Evolutionary conservation across 2,888 invertebrate genomes (phyloP).

Genomic region (Xylocampa areola): DNA sequence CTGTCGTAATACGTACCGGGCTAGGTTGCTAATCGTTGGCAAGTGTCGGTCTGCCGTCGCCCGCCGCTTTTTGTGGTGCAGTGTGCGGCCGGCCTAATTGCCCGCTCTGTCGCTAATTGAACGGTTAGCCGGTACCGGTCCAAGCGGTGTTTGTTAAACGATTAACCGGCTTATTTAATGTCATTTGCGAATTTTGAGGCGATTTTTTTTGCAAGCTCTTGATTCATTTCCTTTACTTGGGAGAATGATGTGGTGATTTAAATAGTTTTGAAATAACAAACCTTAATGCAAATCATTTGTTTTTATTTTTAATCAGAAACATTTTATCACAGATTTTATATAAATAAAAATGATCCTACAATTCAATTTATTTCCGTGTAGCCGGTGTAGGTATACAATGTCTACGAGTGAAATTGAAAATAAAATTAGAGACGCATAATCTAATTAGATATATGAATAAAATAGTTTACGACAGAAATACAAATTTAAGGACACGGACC

Average conservation of each 20-base stretch:
- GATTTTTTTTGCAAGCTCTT: constrained; percentile 36
- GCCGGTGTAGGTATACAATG: no score
- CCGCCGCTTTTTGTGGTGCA: constrained; percentile 70
- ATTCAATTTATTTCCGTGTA: no score
- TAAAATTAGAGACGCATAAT: no score
- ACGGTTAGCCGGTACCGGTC: constrained; percentile 77
- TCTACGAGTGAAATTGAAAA: no score
- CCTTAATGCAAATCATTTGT: no score
- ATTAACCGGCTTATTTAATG: constrained; percentile 75
- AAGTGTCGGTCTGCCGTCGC: constrained; percentile 42
- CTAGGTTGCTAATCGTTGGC: constrained; percentile 50
- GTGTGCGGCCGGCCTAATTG: constrained; percentile 79
- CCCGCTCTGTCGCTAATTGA: constrained; percentile 80
- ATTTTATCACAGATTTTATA: no score
- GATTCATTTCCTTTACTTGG: constrained; percentile 22
- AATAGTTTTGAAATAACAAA: neutral
- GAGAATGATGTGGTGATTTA: neutral
- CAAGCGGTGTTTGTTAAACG: constrained; percentile 75
- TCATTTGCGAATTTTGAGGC: constrained; percentile 60
- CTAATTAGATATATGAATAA: no score
- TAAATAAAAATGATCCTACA: no score
- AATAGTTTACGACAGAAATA: no score
- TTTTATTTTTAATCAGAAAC: no score
- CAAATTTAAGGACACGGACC: no score
- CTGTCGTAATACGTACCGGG: constrained; percentile 29